Evolutionary conservation across 1,140 invertebrate species (phyloP), one percentile per base, ranked within the genome.

Genomic region (Nautilus pompilius): DNA sequence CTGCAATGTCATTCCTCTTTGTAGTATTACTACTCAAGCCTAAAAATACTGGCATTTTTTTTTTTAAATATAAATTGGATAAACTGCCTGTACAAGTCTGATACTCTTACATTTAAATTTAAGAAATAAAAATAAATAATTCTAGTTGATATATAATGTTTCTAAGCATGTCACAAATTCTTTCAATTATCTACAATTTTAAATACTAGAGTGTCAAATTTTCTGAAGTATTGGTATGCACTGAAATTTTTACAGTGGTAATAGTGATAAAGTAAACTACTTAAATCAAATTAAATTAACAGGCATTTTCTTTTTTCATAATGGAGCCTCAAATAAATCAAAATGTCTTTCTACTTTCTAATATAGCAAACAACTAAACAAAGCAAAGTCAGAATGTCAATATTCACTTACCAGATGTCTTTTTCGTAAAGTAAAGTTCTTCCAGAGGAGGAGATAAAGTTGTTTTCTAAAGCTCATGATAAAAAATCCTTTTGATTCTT

Each of bases 381-480:
- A 30, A 6, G 24, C 13, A 26, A 26, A 5, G 36, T 26, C 22
- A 26, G n/a, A 48, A 55, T 26, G 34, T 22, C 2, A 41, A 36
- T n/a, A 30, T 30, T 32, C 49, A 71, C 70, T 76, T 69, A 86
- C 85, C 45, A 88, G 89, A 78, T 90, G 90, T 59, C 90, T 84
- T 81, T 86, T 88, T 82, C 92, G 89, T 24, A 93, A 84, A 10
- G 88, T 83, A 83, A 89, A 91, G 74, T 93, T 93, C 80, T 95
- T 95, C 92, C 92, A 94, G 72, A 93, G 84, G 20, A 95, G 79
- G 30, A 94, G 83, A 24, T 69, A n/a, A 2, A 80, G 62, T 58
- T 80, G 76, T 49, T 68, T 71, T 29, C 68, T 63, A 53, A 77
- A 78, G 13, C 75, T 74, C 78, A 80, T 80, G 28, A 58, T 67